Percentiles rank a stretch among this genome's conserved stretches.
These are phyloP conservation scores for Drosophila pseudotalamancana DNA, from an alignment of 2,888 invertebrate species.

Conservation along the genomic window DNA sequence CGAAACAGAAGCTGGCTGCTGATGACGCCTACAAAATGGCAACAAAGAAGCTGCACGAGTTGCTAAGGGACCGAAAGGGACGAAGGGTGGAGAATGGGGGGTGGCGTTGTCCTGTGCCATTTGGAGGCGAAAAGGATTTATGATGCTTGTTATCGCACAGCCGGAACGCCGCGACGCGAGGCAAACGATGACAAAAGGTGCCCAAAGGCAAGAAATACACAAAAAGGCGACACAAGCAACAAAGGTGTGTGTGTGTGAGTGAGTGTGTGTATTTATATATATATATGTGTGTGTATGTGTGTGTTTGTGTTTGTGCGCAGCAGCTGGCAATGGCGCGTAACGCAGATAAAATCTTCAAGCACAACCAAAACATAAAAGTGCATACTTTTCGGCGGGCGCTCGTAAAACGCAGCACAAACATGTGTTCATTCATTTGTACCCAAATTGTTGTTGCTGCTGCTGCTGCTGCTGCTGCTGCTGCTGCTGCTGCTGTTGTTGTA, in stretches of 20 bases:
- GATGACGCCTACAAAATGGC: constrained; percentile 52
- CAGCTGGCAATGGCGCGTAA: constrained; percentile 56
- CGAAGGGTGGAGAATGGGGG: not conserved
- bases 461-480: constrained; percentile 6
- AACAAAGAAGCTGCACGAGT: constrained; percentile 27
- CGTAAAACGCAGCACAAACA: constrained; percentile 55
- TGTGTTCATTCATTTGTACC: constrained; percentile 70
- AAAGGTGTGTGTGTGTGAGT: not conserved
- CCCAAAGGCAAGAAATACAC: constrained; percentile 37
- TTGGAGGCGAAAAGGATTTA: constrained; percentile 75
- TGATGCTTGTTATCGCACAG: constrained; percentile 78
- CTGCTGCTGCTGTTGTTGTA: constrained; percentile 10
- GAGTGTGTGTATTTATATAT: not conserved
- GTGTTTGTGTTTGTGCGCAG: constrained; percentile 2
- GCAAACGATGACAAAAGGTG: constrained; percentile 79
- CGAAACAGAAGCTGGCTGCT: constrained; percentile 36
- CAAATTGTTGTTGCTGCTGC: constrained; percentile 45
- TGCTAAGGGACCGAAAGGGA: not conserved
- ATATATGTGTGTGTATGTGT: not conserved
- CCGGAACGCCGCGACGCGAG: constrained; percentile 47
- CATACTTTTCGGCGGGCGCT: constrained; percentile 55
- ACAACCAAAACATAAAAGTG: constrained; percentile 44
- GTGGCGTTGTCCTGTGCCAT: constrained; percentile 52
- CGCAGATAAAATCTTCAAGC: constrained; percentile 64
- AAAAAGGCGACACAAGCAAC: constrained; percentile 14